Conservation (phyloP, 2,797 vertebrate genomes). For the Mormyrops boulengeri region DNA sequence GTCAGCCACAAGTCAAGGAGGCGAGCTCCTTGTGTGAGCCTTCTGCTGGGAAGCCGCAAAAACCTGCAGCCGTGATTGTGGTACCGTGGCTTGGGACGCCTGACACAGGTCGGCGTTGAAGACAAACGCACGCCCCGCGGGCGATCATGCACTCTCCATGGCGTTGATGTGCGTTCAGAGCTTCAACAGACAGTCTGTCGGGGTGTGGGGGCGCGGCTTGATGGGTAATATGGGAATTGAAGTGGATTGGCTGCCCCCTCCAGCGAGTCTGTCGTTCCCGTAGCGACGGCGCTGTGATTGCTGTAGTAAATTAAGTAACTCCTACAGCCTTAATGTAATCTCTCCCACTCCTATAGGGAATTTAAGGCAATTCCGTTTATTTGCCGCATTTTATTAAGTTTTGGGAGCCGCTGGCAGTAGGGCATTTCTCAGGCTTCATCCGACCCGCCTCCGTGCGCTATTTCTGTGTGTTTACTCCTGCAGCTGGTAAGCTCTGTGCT, state of each 20-base stretch:
- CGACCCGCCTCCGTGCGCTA: background rate
- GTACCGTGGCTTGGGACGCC: background rate
- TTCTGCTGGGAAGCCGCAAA: background rate
- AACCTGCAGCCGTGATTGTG: background rate
- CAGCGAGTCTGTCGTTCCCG: background rate
- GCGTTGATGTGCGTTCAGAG: background rate
- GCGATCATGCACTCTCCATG: background rate
- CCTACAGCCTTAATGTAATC: constrained; percentile 13
- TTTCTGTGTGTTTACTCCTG: background rate
- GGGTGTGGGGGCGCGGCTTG: background rate
- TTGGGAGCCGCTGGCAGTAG: background rate
- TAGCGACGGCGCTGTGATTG: background rate
- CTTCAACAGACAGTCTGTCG: background rate
- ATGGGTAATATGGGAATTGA: background rate
- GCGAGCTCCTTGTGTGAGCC: background rate
- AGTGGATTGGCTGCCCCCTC: background rate
- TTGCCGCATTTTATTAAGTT: constrained; percentile 17
- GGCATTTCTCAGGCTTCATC: background rate
- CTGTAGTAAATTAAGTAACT: constrained; percentile 14
- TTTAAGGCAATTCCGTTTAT: constrained; percentile 10
- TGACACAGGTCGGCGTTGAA: background rate
- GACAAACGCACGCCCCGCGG: background rate
- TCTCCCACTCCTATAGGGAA: constrained; percentile 15
- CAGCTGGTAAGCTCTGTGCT: background rate
- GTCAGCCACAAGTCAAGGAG: background rate